Base-by-base conservation (phyloP, 1,140 invertebrate genomes). In the Steinernema feltiae region DNA sequence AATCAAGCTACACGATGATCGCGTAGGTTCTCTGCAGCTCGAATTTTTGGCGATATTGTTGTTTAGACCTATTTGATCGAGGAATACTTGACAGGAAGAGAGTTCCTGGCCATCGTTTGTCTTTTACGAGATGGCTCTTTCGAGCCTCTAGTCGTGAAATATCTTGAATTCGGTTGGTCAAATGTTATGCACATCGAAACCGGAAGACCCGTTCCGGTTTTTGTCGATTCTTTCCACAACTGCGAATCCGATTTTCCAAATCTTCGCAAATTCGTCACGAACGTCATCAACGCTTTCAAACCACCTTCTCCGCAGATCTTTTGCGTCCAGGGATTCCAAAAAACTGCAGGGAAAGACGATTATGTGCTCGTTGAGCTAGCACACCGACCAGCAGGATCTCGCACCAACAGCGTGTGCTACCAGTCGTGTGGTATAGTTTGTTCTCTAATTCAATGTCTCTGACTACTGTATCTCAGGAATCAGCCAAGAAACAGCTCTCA, bases 301-400 rank as follows among this genome's bases (percentile, higher is more conserved):
- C 53, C 53, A 3, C 53, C 53, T 3, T 7, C 53, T 12, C 53
- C 53, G 7, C 53, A 63, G 12, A 27, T 63, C 3, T 63, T 63
- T 21, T 17, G 12, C 53, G 53, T 63, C 24, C 53, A 63, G 24
- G 53, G 53, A 63, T 63, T 63, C 24, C 53, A 63, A 27, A 12
- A 3, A 63, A 63, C 24, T 3, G 2, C 24, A 7, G 3, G 24
- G 24, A n/a, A 15, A 27, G 53, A 27, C 53, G 53, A 63, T 63
- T 63, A 63, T 63, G 53, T 63, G 53, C 53, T 63, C 3, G 53
- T 63, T 3, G 53, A 63, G 53, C 24, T 63, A 21, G 53, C 53
- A 17, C 53, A 63, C 24, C 12, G 53, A n/a, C 53, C 53, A 3
- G 24, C 53, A n/a, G 53, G 53, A 27, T 27, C 53, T 21, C 7